phyloP scores from a whole-genome alignment of 2,888 invertebrate genomes.

The Andrena flavipes region DNA sequence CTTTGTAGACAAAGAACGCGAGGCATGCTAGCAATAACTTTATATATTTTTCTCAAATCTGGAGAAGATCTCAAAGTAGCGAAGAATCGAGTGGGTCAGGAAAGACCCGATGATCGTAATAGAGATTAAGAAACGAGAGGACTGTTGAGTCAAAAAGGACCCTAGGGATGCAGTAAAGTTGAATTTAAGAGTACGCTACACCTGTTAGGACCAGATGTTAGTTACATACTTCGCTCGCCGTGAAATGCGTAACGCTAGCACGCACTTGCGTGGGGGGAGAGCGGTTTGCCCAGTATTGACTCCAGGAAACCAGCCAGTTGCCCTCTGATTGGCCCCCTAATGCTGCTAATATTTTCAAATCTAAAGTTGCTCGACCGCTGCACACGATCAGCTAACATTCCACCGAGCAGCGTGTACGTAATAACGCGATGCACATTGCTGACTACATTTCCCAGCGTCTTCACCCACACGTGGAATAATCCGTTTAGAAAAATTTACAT shows the following conservation, averaged over 20 bases:
- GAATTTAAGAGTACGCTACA: neutral
- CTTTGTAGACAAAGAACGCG: too few relatives aligned
- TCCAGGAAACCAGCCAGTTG: slow-evolving; percentile 26
- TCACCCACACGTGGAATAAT: neutral
- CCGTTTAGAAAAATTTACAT: neutral
- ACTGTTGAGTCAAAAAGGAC: too few relatives aligned
- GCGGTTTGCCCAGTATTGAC: slow-evolving; percentile 21
- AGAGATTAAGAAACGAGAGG: too few relatives aligned
- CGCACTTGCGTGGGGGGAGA: slow-evolving; percentile 17
- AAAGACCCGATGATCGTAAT: too few relatives aligned
- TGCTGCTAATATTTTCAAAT: slow-evolving; percentile 11
- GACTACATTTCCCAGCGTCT: neutral
- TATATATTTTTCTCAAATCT: too few relatives aligned
- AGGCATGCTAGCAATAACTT: too few relatives aligned
- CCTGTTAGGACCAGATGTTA: slow-evolving; percentile 22
- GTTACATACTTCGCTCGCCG: slow-evolving; percentile 13
- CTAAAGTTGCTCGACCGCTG: slow-evolving; percentile 6
- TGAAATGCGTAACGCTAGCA: slow-evolving; percentile 38
- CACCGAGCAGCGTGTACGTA: neutral
- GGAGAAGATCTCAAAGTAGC: too few relatives aligned
- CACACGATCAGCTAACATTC: neutral
- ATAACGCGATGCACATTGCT: neutral
- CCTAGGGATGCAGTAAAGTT: too few relatives aligned
- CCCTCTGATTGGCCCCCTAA: slow-evolving; percentile 13
- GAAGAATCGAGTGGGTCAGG: too few relatives aligned